Percentiles rank a stretch among this genome's conserved stretches.
phyloP scores from a whole-genome alignment of 1,140 invertebrate genomes.

The Heliconius congener region DNA sequence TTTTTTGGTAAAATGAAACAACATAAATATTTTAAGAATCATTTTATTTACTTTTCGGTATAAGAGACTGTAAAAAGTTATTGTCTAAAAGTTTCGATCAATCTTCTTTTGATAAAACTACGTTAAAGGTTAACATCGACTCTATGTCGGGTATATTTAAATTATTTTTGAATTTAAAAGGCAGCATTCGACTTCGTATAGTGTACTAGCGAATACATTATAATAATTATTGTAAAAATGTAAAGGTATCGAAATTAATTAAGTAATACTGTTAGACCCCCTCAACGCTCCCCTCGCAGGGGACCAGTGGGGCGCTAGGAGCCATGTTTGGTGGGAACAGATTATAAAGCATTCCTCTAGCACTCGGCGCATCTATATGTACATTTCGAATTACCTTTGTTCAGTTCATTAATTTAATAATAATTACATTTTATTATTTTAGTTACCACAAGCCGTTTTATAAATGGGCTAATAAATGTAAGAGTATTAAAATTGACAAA shows the following conservation, averaged over 20 bases:
- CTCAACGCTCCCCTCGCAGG: constrained; percentile 48
- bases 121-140: constrained; percentile 53
- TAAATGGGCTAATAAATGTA: constrained; percentile 2
- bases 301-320: constrained; percentile 42
- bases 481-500: constrained; percentile 31
- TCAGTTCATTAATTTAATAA: constrained; percentile 6
- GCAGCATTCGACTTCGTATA: constrained; percentile 44
- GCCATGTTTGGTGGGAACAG: constrained; percentile 52
- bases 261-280: constrained; percentile 79
- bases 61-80: constrained; percentile 79
- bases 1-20: constrained; percentile 58
- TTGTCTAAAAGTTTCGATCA: constrained; percentile 77
- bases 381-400: constrained; percentile 9
- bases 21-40: constrained; percentile 65
- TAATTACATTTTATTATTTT: neutral
- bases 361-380: constrained; percentile 7
- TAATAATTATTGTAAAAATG: constrained; percentile 57
- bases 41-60: constrained; percentile 78
- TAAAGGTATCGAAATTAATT: constrained; percentile 76
- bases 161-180: constrained; percentile 39
- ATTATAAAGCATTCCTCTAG: constrained; percentile 34
- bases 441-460: constrained; percentile 8
- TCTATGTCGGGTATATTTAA: constrained; percentile 49
- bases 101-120: constrained; percentile 69
- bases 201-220: constrained; percentile 39